Evolutionary conservation across 2,797 vertebrate genomes (phyloP), one percentile per base, ranked within the genome.

Genomic region (Acestrorhynchus altus): DNA sequence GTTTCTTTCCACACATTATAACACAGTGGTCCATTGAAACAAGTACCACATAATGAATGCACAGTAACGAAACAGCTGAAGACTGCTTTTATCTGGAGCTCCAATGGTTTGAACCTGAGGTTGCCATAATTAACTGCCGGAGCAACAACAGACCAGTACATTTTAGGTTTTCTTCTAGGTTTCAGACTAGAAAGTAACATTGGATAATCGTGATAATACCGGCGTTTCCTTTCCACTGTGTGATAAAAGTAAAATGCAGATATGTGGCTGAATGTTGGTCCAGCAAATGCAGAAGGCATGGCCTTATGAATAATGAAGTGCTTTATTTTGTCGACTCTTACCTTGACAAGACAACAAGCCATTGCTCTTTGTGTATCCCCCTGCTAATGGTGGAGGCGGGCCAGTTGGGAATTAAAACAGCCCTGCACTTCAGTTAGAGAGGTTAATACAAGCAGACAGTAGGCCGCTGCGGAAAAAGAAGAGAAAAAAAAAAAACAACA

Each of bases 381-480:
- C 54, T 16, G 59, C 31, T 66, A 47, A 40, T 56, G 54, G 40
- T 16, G 16, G 47, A n/a, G 57, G 51, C 20, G n/a, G 65, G 49
- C 57, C 42, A 26, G 39, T 20, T 66, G 28, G 54, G 46, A 74
- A 80, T 83, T 65, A 60, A 83, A 83, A 60, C 20, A 49, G 51
- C 56, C 44, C n/a, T 73, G 69, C 22, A 72, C 24, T 76, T 47
- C 51, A 70, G n/a, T 76, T 79, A 51, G 63, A 22, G 49, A 42
- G 63, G 22, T 66, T 83, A 77, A 80, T 65, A 74, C 66, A 76
- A 57, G 46, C 52, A 52, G 51, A 49, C 20, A 52, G 40, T 16
- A 8, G 31, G 22, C 52, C n/a, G 18, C 28, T 24, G 31, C 13
- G 18, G 31, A n/a, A 20, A 20, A 40, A 39, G 13, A n/a, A 20